Evolutionary conservation across 2,888 invertebrate genomes (phyloP).

Genomic region (Phania funesta): DNA sequence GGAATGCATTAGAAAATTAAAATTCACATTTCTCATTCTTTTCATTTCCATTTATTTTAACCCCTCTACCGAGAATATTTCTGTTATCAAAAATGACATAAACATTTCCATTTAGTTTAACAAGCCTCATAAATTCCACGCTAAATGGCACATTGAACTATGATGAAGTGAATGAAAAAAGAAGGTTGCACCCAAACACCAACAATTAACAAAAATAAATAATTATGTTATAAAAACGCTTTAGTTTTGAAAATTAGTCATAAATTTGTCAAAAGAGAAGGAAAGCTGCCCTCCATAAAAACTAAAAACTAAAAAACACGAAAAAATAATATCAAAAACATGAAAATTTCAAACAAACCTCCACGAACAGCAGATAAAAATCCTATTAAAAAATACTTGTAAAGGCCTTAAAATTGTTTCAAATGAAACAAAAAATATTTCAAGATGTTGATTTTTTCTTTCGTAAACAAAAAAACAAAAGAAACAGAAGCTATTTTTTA

Average conservation of each 20-base stretch:
- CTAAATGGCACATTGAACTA: conserved; percentile 56
- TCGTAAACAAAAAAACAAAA: not conserved
- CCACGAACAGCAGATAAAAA: conserved; percentile 53
- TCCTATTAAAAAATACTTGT: conserved; percentile 28
- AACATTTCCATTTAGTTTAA: conserved; percentile 66
- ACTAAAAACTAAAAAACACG: not conserved
- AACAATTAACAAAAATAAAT: conserved; percentile 60
- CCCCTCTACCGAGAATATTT: conserved; percentile 1
- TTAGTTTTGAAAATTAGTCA: conserved; percentile 58
- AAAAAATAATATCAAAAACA: conserved; percentile 21
- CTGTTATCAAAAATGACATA: conserved; percentile 62
- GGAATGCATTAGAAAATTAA: not conserved
- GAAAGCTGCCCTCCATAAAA: not conserved
- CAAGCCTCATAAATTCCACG: conserved; percentile 64
- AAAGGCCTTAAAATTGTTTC: conserved; percentile 41
- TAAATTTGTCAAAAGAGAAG: conserved; percentile 56
- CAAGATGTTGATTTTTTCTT: conserved; percentile 11
- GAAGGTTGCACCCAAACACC: conserved; percentile 31
- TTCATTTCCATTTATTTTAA: conserved; percentile 16
- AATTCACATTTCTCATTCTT: conserved; percentile 7
- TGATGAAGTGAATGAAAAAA: conserved; percentile 5
- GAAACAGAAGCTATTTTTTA: conserved; percentile 26
- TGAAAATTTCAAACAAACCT: conserved; percentile 17
- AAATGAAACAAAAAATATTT: conserved; percentile 16
- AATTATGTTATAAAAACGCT: conserved; percentile 58